These are phyloP conservation scores for Drosophila grimshawi DNA, from an alignment of 1,140 invertebrate genomes.

Conservation along the genomic window DNA sequence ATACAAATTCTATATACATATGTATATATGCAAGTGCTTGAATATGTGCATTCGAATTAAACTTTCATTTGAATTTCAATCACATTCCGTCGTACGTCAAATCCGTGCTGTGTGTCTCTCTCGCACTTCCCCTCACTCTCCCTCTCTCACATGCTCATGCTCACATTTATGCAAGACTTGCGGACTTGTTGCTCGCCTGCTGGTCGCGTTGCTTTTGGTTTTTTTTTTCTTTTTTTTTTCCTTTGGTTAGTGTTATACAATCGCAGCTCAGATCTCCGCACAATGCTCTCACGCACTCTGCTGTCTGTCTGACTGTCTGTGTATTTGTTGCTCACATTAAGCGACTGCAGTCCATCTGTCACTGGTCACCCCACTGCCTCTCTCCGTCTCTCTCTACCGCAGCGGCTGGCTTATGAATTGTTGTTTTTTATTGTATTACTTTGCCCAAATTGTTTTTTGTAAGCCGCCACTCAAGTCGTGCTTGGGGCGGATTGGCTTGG, in stretches of 20 bases:
- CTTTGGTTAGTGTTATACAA: constrained; percentile 73
- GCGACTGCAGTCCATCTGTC: constrained; percentile 17
- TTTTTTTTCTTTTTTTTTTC: constrained; percentile 38
- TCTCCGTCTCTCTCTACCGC: not conserved
- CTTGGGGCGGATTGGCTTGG: constrained; percentile 33
- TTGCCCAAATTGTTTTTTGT: constrained; percentile 28
- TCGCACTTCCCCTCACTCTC: constrained; percentile 10
- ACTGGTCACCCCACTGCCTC: not conserved
- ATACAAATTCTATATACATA: constrained; percentile 41
- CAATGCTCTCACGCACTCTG: constrained; percentile 54
- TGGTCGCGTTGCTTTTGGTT: constrained; percentile 27
- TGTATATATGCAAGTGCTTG: constrained; percentile 2
- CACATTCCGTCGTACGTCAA: constrained; percentile 38
- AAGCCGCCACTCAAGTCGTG: constrained; percentile 25
- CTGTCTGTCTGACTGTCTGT: constrained; percentile 1
- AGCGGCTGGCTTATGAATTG: constrained; percentile 25
- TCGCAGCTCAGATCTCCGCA: constrained; percentile 46
- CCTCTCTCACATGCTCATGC: not conserved
- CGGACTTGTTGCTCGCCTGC: constrained; percentile 59
- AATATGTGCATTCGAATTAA: constrained; percentile 51
- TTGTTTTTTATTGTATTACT: constrained; percentile 26
- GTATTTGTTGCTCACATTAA: constrained; percentile 35
- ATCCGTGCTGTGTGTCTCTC: constrained; percentile 10
- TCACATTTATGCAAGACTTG: constrained; percentile 47
- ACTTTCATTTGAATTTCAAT: constrained; percentile 74